Base-by-base conservation (phyloP, 2,888 invertebrate genomes). In the Netelia inedita region DNA sequence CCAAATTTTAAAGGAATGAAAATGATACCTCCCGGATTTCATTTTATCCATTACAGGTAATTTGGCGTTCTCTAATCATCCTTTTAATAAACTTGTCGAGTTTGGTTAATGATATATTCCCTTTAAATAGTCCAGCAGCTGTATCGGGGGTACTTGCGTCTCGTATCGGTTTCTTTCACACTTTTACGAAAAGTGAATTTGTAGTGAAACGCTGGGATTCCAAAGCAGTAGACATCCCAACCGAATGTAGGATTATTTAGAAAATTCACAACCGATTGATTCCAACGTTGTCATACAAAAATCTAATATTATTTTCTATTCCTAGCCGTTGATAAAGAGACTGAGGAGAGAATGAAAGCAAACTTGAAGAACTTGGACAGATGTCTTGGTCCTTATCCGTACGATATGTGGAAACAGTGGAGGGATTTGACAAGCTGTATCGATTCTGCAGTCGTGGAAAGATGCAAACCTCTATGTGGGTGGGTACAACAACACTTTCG, bases 21-120 rank as follows among this genome's bases (percentile, higher is more conserved):
- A 95, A 99, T 99, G 99, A 99, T 99, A 89, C 99, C 99, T 0
- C 98, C 98, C 1, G 99, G 99, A 6, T 94, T 98, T 75, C 99
- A 99, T 94, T 99, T 97, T 92, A 95, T 99, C 16, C 98, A 98
- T 94, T 98, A 97, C 92, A 97, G 97, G 95, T 96, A 95, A 94
- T 95, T 55, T 43, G 16, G 19, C 5, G 43, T 41, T 9, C 8
- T 55, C 5, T 43, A 10, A 65, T 28, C 1, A 46, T 50, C 8
- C 19, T 63, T 43, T 69, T 43, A 35, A 35, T 6, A 35, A 35
- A 35, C 35, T 35, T 35, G 5, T 35, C 35, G 6, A 35, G 6
- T 35, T 35, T 6, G 6, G 35, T 35, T 35, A 35, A 35, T 35
- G 5, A 35, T 35, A 35, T 35, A 35, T 35, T 35, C 35, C 6